These are phyloP conservation scores for Hydrotaea cyrtoneurina DNA, from an alignment of 2,888 invertebrate genomes.

Conservation along the genomic window DNA sequence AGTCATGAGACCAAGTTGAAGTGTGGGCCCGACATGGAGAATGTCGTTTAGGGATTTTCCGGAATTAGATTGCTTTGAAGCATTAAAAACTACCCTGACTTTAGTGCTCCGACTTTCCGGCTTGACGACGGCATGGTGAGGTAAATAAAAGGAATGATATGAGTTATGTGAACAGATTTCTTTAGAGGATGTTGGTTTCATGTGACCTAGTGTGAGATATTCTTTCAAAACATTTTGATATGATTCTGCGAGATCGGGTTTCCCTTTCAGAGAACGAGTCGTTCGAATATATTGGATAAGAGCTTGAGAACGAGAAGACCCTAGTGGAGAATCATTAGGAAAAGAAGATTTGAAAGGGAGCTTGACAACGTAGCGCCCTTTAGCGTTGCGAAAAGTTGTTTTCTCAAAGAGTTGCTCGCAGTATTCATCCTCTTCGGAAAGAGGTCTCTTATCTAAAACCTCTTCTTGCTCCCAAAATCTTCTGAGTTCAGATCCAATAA, in stretches of 20 bases:
- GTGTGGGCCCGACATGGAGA: conserved; percentile 52
- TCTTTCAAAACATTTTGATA: background rate
- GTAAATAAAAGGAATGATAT: conserved; percentile 1
- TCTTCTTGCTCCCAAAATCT: conserved; percentile 39
- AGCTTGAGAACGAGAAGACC: background rate
- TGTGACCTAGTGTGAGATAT: conserved; percentile 25
- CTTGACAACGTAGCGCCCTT: conserved; percentile 34
- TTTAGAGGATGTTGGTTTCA: conserved; percentile 21
- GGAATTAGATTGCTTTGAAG: conserved; percentile 52
- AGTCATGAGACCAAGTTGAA: conserved; percentile 51
- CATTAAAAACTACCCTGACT: too few relatives aligned
- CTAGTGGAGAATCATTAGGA: background rate
- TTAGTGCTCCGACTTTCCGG: too few relatives aligned
- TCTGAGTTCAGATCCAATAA: background rate
- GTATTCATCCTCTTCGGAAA: background rate
- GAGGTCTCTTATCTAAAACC: too few relatives aligned
- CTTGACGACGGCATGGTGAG: too few relatives aligned
- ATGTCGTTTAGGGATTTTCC: conserved; percentile 52
- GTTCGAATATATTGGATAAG: conserved; percentile 21
- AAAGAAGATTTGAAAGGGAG: conserved; percentile 47
- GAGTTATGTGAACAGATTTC: conserved; percentile 2
- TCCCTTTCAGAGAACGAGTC: conserved; percentile 16
- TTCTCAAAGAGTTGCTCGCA: conserved; percentile 2
- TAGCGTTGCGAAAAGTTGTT: conserved; percentile 1
- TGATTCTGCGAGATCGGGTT: background rate